Evolutionary conservation across 2,797 vertebrate species (phyloP).

Genomic region (Oophaga sylvatica): DNA sequence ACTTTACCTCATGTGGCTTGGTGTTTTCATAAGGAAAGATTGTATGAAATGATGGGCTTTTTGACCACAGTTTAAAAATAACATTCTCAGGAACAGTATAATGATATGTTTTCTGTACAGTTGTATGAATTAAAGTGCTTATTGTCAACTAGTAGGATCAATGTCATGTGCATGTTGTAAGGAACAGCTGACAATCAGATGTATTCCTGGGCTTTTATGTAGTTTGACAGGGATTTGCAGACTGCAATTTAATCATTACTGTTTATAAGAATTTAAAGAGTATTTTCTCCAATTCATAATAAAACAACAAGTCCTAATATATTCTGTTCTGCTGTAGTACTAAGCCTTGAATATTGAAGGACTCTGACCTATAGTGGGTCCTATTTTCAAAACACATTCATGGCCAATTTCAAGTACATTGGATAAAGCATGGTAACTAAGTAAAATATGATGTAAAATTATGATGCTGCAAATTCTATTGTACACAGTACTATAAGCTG

Average conservation of each 20-base stretch:
- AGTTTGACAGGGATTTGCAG: background rate
- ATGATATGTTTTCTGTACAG: slow-evolving; percentile 45
- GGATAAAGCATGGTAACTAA: too few relatives aligned
- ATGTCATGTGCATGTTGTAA: slow-evolving; percentile 9
- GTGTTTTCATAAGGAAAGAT: slow-evolving; percentile 72
- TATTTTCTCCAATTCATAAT: too few relatives aligned
- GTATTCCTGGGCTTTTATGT: background rate
- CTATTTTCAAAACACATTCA: too few relatives aligned
- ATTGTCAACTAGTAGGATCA: slow-evolving; percentile 35
- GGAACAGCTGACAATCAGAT: background rate
- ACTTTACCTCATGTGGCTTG: slow-evolving; percentile 64
- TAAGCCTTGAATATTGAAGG: too few relatives aligned
- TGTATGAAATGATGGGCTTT: slow-evolving; percentile 64
- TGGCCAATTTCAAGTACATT: too few relatives aligned
- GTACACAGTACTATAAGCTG: too few relatives aligned
- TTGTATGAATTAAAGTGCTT: slow-evolving; percentile 27
- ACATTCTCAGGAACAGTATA: slow-evolving; percentile 55
- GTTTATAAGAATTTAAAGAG: background rate
- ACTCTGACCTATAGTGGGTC: too few relatives aligned
- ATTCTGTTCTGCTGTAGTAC: too few relatives aligned
- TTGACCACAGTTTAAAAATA: slow-evolving; percentile 62
- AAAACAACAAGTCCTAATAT: too few relatives aligned
- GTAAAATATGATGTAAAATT: too few relatives aligned
- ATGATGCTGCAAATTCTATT: too few relatives aligned
- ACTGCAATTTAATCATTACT: background rate